Base-by-base conservation (phyloP, 2,797 vertebrate genomes). In the Babyrousa celebensis region DNA sequence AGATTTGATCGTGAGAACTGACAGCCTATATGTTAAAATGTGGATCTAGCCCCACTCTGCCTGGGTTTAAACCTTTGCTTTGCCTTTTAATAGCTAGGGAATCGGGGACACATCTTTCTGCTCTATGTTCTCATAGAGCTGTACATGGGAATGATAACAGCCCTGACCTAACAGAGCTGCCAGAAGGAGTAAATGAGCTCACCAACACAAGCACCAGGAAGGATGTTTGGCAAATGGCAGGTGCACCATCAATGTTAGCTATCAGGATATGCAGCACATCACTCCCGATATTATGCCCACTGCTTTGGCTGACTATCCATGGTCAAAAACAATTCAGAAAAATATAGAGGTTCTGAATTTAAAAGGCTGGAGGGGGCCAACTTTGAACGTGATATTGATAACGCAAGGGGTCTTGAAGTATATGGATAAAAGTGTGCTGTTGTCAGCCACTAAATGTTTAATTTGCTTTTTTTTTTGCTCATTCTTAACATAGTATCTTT, bases 301-400 rank as follows among this genome's bases (percentile, higher is more conserved):
- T 12, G 14, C 78, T 9, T 1, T n/a, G 12, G 12, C n/a, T 52
- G 60, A 70, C 58, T 52, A 36, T 18, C 8, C 17, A 5, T 12
- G 7, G 72, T 29, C 78, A 88, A 85, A 92, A 18, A 25, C 25
- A 43, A 87, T n/a, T 62, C 40, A 95, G 56, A 93, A 74, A 79
- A 78, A 56, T 56, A 75, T 75, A 74, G 75, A 40, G 7, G 58
- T 80, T 93, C 21, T 32, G 70, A 65, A 63, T 83, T 82, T 71
- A 60, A 94, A 77, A 82, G 40, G 21, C 5, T 3, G 18, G 60
- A 18, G 17, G 58, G 58, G 65, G 65, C 56, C 84, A 48, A 85
- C 79, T 84, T 87, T 93, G 60, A 95, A 68, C 9, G 29, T 40
- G 65, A 3, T 70, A 48, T 70, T 79, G 77, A 79, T 93, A 43